These are phyloP conservation scores for Rotaria sp. DNA, from an alignment of 2,888 invertebrate genomes.

Conservation along the genomic window DNA sequence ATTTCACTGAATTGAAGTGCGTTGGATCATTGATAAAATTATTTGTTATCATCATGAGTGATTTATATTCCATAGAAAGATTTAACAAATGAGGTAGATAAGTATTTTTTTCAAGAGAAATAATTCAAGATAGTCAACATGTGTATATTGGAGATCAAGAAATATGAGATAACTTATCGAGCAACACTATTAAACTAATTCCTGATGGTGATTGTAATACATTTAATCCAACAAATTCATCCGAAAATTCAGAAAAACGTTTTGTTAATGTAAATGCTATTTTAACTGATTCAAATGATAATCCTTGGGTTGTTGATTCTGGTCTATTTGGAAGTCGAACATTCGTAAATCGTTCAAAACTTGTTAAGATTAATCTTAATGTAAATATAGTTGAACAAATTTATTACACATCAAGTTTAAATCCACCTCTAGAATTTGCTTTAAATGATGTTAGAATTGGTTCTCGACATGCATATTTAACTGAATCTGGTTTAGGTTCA, in stretches of 20 bases:
- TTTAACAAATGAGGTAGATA: no score
- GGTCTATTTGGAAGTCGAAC: not conserved
- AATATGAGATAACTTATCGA: not conserved
- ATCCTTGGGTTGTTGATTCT: not conserved
- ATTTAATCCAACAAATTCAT: not conserved
- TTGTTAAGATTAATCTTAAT: not conserved
- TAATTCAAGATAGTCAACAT: no score
- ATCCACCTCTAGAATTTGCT: not conserved
- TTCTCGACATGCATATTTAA: not conserved
- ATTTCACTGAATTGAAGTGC: no score
- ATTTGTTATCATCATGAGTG: no score
- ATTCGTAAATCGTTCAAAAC: not conserved
- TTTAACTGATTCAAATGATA: not conserved
- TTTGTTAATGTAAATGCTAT: not conserved
- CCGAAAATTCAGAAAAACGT: not conserved
- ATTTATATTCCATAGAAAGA: no score
- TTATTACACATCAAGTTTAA: not conserved
- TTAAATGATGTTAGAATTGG: not conserved
- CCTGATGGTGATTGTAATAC: not conserved
- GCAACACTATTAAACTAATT: not conserved
- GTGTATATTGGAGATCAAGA: no score
- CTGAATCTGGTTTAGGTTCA: not conserved
- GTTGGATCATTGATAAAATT: no score
- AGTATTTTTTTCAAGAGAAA: no score
- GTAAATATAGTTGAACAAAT: not conserved